These are phyloP conservation scores for Cephonodes hylas DNA, from an alignment of 2,888 invertebrate species.

Conservation along the genomic window DNA sequence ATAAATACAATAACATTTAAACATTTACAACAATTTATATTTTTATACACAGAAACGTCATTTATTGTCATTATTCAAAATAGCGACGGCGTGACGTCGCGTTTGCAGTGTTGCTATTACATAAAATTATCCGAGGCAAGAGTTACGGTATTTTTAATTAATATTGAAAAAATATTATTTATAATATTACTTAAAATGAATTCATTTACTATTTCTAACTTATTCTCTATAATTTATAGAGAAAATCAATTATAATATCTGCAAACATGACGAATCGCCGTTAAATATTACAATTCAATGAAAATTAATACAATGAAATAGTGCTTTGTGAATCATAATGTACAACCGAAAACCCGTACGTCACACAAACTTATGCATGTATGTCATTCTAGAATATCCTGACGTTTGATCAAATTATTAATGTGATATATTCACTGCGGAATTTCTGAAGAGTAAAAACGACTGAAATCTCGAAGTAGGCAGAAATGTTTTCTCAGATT, in stretches of 20 bases:
- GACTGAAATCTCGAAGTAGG: too few relatives aligned
- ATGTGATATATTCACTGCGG: too few relatives aligned
- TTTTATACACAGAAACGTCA: constrained; percentile 29
- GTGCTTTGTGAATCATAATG: neutral
- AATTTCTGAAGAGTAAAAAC: too few relatives aligned
- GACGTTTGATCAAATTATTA: neutral
- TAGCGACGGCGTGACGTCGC: constrained; percentile 20
- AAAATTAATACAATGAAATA: neutral
- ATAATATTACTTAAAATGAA: too few relatives aligned
- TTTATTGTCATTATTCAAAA: constrained; percentile 49
- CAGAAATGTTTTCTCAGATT: too few relatives aligned
- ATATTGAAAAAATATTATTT: too few relatives aligned
- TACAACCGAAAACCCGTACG: constrained; percentile 1
- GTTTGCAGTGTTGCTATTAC: neutral
- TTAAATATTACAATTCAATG: neutral
- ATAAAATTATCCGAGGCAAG: too few relatives aligned
- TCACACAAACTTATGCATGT: neutral
- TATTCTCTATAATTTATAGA: neutral
- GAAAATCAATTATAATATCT: neutral
- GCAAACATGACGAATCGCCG: neutral
- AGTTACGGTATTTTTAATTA: too few relatives aligned
- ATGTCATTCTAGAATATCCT: neutral
- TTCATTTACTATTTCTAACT: too few relatives aligned
- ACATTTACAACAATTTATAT: constrained; percentile 31
- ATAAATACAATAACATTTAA: constrained; percentile 22